Base-by-base conservation (phyloP, 1,140 invertebrate genomes). In the Orchesella cincta region DNA sequence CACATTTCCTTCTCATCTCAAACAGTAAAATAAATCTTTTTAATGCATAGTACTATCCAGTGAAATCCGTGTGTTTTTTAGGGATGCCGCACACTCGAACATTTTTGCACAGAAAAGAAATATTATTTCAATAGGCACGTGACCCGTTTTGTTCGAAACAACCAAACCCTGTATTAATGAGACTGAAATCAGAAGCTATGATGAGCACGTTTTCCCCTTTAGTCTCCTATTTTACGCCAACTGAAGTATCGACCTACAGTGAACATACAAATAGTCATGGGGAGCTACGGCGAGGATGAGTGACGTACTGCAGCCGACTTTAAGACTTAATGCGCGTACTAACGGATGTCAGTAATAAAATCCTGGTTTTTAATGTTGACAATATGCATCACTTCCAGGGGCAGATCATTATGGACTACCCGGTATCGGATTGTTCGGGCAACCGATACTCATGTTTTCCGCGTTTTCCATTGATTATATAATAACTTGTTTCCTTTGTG, bases 91-190 rank as follows among this genome's bases (percentile, higher is more conserved):
- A n/a, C n/a, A n/a, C n/a, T n/a, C n/a, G n/a, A n/a, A n/a, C n/a
- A n/a, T n/a, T n/a, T n/a, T n/a, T n/a, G n/a, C n/a, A n/a, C 16
- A 62, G 16, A 46, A 77, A 36, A 73, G 72, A 77, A 77, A 74
- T 77, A 70, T 77, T 77, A 77, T 73, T 77, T 76, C 54, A 39
- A 74, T 74, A 35, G 52, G 16, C 76, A 77, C 76, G 76, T 77
- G 76, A 76, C 76, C 28, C n/a, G 33, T 77, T 74, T 77, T 77
- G 71, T 77, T 12, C 36, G 29, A 52, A 77, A 77, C 51, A 77
- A 77, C 70, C 76, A 67, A 77, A 57, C 72, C 76, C 28, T 64
- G 31, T 67, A 39, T 57, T 77, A 77, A 77, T 77, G 57, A 77
- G 76, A 77, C 51, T 20, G 62, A 67, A 67, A 67, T 67, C 62